These are phyloP conservation scores for Holotrichia oblita DNA, from an alignment of 1,140 invertebrate species.

Conservation along the genomic window DNA sequence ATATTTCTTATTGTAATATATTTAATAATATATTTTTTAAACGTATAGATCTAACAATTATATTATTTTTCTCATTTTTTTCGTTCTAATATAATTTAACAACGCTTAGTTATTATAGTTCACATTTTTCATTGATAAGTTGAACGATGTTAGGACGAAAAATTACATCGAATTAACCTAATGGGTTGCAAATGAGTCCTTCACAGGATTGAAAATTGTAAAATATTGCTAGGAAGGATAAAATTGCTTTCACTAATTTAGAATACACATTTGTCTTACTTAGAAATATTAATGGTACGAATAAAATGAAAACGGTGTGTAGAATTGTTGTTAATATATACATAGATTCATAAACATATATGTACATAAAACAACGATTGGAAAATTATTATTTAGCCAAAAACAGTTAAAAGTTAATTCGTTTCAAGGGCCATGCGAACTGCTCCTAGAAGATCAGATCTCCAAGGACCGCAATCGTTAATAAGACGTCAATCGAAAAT, in stretches of 20 bases:
- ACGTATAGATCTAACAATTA: conserved; percentile 8
- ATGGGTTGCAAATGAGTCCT: too few relatives aligned
- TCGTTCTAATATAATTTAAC: neutral
- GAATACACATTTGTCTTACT: neutral
- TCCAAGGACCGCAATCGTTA: too few relatives aligned
- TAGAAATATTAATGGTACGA: neutral
- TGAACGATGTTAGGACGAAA: neutral
- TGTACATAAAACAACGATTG: neutral
- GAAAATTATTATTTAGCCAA: too few relatives aligned
- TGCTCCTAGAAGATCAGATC: too few relatives aligned
- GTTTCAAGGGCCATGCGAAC: too few relatives aligned
- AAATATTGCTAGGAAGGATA: neutral
- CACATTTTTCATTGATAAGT: neutral
- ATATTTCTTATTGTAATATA: neutral
- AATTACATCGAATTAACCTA: neutral
- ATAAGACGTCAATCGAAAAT: too few relatives aligned
- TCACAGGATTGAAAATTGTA: too few relatives aligned
- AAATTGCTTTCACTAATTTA: neutral
- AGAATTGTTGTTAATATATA: too few relatives aligned
- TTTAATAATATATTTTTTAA: conserved; percentile 3
- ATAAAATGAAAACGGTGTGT: neutral
- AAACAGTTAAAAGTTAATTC: too few relatives aligned
- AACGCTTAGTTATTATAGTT: neutral
- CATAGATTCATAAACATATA: neutral
- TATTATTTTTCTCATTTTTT: neutral